Base-by-base conservation (phyloP, 2,888 invertebrate genomes). In the Andricus curvator region DNA sequence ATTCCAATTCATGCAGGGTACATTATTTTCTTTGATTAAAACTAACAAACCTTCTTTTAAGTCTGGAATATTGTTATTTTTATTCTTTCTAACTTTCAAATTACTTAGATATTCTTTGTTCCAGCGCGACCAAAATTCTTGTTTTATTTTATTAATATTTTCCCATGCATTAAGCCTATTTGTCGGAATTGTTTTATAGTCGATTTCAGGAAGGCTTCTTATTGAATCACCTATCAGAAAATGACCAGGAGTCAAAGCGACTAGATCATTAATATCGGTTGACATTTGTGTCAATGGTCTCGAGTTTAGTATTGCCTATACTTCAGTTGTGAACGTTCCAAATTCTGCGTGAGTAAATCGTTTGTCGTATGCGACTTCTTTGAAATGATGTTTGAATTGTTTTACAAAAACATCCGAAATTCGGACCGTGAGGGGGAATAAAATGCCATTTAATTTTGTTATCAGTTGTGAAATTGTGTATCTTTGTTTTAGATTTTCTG, bases 141-240 rank as follows among this genome's bases (percentile, higher is more conserved):
- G 80, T 44, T 78, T 77, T 9, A 84, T 41, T 62, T 82, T 83
- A 2, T 48, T 37, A 4, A 82, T 56, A n/a, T 82, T 81, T 68
- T 84, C 77, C 83, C 83, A 83, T 4, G 11, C 11, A 6, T 78
- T 78, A 4, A 84, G 48, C 5, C 80, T 81, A 64, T 85, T 85
- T 2, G 22, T 44, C 15, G 81, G 80, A 33, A 65, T 66, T 3
- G 77, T 78, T 48, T 76, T 22, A 2, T 66, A 80, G 51, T 80
- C 60, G 37, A 25, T n/a, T 82, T 60, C 77, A 22, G 78, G 78
- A 44, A 78, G n/a, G n/a, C 22, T 62, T 44, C 41, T 44, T 6
- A 81, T 66, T 22, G 56, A n/a, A n/a, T 29, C 65, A 15, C 83
- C 68, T 29, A 78, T 78, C 11, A 82, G 60, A 65, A 74, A 80